Evolutionary conservation across 2,888 invertebrate genomes (phyloP).

Genomic region (Synergus itoensis): DNA sequence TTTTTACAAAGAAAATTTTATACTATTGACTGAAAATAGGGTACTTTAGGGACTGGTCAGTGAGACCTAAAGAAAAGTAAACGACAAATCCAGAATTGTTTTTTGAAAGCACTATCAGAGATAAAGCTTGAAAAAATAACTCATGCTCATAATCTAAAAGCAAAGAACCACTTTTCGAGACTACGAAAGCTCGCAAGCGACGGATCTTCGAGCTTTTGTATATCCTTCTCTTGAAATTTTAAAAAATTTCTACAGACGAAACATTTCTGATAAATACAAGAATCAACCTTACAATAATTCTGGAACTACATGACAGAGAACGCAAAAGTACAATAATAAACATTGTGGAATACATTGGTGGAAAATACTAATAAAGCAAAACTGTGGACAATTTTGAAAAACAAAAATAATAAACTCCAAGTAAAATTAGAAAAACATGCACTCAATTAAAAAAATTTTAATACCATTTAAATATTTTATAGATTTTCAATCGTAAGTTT

Average conservation of each 20-base stretch:
- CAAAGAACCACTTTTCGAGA: slow-evolving; percentile 20
- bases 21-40: no score
- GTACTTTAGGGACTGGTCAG: no score
- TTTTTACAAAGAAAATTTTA: no score
- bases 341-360: neutral
- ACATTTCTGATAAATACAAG: neutral
- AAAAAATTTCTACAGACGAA: neutral
- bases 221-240: neutral
- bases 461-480: neutral
- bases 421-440: neutral
- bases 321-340: neutral
- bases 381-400: slow-evolving; percentile 4
- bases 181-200: slow-evolving; percentile 53
- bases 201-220: slow-evolving; percentile 54
- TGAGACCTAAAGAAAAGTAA: neutral
- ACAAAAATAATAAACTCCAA: neutral
- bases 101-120: neutral
- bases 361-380: neutral
- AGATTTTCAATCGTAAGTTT: neutral
- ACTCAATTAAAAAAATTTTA: neutral
- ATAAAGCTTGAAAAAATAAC: slow-evolving; percentile 15
- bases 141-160: slow-evolving; percentile 23
- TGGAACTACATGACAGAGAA: neutral
- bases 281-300: neutral
- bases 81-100: slow-evolving; percentile 3